Evolutionary conservation across 1,140 invertebrate species (phyloP).

Genomic region (Heliconius himera): DNA sequence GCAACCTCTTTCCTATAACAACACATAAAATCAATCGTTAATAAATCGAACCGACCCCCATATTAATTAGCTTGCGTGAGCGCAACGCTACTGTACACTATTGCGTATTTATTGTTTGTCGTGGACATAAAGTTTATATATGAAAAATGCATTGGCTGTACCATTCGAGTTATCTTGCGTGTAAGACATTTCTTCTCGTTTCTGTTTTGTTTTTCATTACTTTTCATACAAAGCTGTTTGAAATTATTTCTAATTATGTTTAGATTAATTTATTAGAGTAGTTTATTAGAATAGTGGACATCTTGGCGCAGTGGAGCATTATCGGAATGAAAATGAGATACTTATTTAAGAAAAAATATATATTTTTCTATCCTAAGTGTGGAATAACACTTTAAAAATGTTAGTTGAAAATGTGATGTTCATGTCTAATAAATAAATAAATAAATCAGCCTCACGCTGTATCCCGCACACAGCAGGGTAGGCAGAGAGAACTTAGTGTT

Average conservation of each 20-base stretch:
- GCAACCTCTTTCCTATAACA: conserved; percentile 29
- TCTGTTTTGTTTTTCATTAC: neutral
- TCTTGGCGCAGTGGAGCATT: too few species aligned
- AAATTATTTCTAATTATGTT: neutral
- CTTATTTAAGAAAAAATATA: too few species aligned
- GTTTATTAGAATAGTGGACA: neutral
- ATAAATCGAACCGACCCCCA: conserved; percentile 76
- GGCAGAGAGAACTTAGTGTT: too few species aligned
- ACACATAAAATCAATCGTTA: conserved; percentile 62
- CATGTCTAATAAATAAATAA: too few species aligned
- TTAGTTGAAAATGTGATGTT: too few species aligned
- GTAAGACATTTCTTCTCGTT: conserved; percentile 26
- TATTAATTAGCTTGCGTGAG: conserved; percentile 79
- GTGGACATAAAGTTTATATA: conserved; percentile 69
- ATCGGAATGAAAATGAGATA: too few species aligned
- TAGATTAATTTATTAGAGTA: neutral
- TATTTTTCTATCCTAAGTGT: too few species aligned
- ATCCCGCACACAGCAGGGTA: too few species aligned
- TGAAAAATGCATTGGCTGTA: conserved; percentile 69
- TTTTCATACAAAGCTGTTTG: neutral
- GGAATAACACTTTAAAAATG: too few species aligned
- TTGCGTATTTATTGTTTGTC: conserved; percentile 62
- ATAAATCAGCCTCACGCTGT: too few species aligned
- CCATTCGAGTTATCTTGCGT: conserved; percentile 43
- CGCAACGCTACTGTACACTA: conserved; percentile 64